These are phyloP conservation scores for Pachyramphus minor DNA, from an alignment of 2,113 vertebrate genomes.

Conservation along the genomic window DNA sequence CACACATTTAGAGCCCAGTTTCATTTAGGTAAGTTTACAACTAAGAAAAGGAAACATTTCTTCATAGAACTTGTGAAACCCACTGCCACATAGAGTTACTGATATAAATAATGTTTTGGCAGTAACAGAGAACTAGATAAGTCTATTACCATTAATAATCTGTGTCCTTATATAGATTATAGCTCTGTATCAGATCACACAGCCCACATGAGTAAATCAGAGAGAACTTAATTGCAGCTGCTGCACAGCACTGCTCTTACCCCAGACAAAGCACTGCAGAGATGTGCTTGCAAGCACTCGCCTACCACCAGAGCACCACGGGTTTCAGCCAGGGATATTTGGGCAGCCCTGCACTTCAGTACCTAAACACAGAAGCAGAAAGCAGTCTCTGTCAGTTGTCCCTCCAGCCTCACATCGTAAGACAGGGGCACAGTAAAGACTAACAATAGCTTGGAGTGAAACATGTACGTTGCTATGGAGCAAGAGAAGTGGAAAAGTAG, in stretches of 20 bases:
- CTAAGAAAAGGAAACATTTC: slow-evolving; percentile 29
- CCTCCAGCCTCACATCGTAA: background rate
- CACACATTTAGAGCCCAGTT: background rate
- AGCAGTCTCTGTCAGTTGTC: background rate
- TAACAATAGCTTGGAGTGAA: background rate
- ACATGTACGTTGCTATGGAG: background rate
- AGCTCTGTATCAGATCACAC: background rate
- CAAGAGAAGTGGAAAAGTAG: background rate
- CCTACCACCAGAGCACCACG: background rate
- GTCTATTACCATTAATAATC: background rate
- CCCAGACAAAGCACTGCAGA: background rate
- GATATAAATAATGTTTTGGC: background rate
- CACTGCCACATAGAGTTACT: background rate
- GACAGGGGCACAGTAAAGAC: background rate
- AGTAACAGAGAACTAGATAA: background rate
- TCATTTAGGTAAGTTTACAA: slow-evolving; percentile 22
- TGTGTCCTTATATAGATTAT: background rate
- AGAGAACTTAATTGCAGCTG: background rate
- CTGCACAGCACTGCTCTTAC: background rate
- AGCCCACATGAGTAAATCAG: background rate
- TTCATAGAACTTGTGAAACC: background rate
- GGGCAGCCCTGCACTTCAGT: background rate
- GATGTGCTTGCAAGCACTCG: background rate
- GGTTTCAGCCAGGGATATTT: background rate
- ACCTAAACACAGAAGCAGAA: background rate